These are phyloP conservation scores for Pantherophis guttatus DNA, from an alignment of 2,113 vertebrate genomes.

Conservation along the genomic window DNA sequence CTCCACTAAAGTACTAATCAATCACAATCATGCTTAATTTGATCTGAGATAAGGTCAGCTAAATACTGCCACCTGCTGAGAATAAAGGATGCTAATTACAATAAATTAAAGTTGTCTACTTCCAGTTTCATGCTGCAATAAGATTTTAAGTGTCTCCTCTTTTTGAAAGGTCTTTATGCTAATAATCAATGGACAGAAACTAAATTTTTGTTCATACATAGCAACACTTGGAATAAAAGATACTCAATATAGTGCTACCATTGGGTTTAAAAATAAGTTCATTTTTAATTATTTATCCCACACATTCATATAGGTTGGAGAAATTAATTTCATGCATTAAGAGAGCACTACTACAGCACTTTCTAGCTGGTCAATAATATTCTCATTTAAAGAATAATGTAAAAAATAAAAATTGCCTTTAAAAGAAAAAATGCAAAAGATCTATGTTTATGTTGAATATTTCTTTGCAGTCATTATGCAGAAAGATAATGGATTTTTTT, in stretches of 20 bases:
- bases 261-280: too few relatives aligned
- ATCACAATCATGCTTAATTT: background rate
- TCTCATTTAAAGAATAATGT: background rate
- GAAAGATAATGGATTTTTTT: background rate
- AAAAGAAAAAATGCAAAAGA: background rate
- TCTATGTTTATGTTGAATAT: background rate
- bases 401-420: background rate
- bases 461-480: background rate
- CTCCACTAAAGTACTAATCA: background rate
- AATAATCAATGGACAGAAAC: background rate
- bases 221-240: background rate
- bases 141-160: background rate
- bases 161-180: background rate
- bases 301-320: background rate
- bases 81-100: background rate
- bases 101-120: background rate
- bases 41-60: background rate
- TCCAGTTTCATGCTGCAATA: background rate
- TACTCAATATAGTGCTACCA: background rate
- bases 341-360: background rate
- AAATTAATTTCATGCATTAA: background rate
- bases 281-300: background rate
- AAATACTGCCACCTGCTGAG: background rate
- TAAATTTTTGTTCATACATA: background rate
- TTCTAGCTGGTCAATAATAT: background rate